A percentile compares a stretch with the other conserved stretches of the same genome.
These are phyloP conservation scores for Ellobium chinense DNA, from an alignment of 2,888 invertebrate genomes.

Conservation along the genomic window DNA sequence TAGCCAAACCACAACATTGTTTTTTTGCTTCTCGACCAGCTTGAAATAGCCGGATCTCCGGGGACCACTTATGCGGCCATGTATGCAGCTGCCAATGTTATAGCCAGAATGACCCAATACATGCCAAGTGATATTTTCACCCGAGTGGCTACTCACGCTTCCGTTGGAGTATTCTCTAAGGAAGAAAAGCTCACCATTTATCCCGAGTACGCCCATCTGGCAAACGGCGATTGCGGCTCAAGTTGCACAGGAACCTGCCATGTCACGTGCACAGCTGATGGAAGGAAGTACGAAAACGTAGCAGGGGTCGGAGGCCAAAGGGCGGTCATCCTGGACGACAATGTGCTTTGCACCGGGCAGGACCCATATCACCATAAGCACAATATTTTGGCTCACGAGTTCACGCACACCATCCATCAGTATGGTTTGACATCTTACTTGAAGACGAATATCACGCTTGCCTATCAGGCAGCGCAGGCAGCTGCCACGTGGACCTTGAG, in stretches of 20 bases:
- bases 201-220: conserved; percentile 8
- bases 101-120: conserved; percentile 27
- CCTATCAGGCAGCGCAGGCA: neutral
- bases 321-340: conserved; percentile 58
- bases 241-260: conserved; percentile 54
- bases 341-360: conserved; percentile 58
- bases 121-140: conserved; percentile 21
- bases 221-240: conserved; percentile 21
- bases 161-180: conserved; percentile 28
- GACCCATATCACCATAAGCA: conserved; percentile 58
- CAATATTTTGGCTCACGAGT: conserved; percentile 63
- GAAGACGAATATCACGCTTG: neutral
- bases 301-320: conserved; percentile 60
- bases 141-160: neutral
- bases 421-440: neutral
- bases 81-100: neutral
- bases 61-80: neutral
- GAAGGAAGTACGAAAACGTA: conserved; percentile 58
- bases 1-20: too few species aligned
- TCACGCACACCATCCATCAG: conserved; percentile 54
- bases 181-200: conserved; percentile 26
- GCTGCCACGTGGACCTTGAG: neutral
- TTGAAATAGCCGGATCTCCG: conserved; percentile 30
- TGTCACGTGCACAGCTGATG: conserved; percentile 64
- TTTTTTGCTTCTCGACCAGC: neutral